A percentile compares a stretch with the other conserved stretches of the same genome.
Evolutionary conservation across 53 echinoderm and acorn worm genomes (phyloP).

Genomic region (Henricia sp.): DNA sequence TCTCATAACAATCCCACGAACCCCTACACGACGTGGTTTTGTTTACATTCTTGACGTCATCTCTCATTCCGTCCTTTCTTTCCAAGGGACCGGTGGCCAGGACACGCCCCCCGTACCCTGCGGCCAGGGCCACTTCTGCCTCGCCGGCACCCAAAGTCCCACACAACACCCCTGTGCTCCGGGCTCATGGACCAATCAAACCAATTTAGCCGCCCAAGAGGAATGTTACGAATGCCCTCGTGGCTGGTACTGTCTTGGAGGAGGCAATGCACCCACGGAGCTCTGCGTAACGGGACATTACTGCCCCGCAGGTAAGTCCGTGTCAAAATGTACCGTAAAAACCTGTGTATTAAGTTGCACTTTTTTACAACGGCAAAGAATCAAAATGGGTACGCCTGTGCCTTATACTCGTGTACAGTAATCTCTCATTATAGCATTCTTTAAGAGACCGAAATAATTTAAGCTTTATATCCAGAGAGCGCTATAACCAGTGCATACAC

Average conservation of each 20-base stretch:
- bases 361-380: no score
- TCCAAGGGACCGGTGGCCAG: constrained; percentile 88
- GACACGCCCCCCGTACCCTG: constrained; percentile 79
- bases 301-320: constrained; percentile 94
- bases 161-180: constrained; percentile 96
- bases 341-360: no score
- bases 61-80: neutral
- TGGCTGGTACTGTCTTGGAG: constrained; percentile 90
- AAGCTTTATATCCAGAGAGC: no score
- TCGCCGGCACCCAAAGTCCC: constrained; percentile 85
- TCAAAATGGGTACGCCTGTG: no score
- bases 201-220: constrained; percentile 77
- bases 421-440: no score
- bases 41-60: no score
- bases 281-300: constrained; percentile 93
- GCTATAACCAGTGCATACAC: no score
- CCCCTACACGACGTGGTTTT: no score
- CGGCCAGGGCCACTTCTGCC: constrained; percentile 94
- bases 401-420: no score
- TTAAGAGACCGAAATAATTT: no score
- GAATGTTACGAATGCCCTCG: constrained; percentile 90
- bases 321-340: no score
- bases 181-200: constrained; percentile 92
- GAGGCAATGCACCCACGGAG: constrained; percentile 77
- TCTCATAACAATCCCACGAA: no score